Evolutionary conservation across 1,140 invertebrate genomes (phyloP).

Genomic region (Homarus americanus): DNA sequence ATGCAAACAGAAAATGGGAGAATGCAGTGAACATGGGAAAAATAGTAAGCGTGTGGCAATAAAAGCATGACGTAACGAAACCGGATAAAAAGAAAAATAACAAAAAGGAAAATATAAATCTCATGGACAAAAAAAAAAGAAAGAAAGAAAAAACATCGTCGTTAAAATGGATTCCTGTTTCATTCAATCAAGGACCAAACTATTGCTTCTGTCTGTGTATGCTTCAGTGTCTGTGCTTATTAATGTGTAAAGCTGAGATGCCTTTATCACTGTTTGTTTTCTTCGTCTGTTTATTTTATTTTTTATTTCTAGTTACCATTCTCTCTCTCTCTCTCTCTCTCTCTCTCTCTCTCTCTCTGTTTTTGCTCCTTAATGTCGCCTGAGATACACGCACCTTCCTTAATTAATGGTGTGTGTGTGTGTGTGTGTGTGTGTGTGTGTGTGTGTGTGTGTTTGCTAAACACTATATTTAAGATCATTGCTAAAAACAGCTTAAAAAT

Average conservation of each 20-base stretch:
- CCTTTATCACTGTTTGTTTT: not conserved
- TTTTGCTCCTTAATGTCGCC: too few species aligned
- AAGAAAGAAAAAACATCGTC: not conserved
- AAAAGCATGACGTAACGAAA: not conserved
- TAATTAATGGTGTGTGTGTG: too few species aligned
- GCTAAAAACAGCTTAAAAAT: too few species aligned
- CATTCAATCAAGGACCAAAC: not conserved
- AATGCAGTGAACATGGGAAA: not conserved
- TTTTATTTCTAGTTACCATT: not conserved
- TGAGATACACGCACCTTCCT: too few species aligned
- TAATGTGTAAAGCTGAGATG: not conserved
- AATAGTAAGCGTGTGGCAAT: not conserved
- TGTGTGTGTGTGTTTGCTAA: too few species aligned
- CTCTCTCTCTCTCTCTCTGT: not conserved
- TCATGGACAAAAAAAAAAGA: not conserved
- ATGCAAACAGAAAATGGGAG: not conserved
- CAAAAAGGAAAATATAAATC: not conserved
- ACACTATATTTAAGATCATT: too few species aligned
- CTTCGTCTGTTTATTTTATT: not conserved
- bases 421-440: too few species aligned
- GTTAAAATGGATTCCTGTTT: not conserved
- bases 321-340: not conserved
- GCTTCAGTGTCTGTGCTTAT: not conserved
- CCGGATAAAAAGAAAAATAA: not conserved
- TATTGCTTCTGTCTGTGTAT: too few species aligned